phyloP scores from a whole-genome alignment of 2,888 invertebrate species.

The Notodonta ziczac region DNA sequence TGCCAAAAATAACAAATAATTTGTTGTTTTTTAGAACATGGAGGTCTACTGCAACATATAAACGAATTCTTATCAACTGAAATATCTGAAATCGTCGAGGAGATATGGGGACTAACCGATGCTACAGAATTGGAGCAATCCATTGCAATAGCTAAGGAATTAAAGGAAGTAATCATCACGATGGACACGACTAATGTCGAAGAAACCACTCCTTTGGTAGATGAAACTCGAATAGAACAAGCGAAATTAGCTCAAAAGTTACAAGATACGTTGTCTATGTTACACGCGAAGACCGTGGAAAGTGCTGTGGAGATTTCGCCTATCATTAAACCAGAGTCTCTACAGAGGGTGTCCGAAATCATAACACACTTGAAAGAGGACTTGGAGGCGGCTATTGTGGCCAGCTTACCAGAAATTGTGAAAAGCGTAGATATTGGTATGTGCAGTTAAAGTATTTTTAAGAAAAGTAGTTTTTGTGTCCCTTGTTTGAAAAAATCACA shows the following conservation, averaged over 20 bases:
- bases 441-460: too few species aligned
- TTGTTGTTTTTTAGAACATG: constrained; percentile 27
- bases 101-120: constrained; percentile 32
- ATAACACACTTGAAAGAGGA: constrained; percentile 56
- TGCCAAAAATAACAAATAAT: neutral
- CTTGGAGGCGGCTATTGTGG: constrained; percentile 36
- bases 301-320: constrained; percentile 36
- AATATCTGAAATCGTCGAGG: constrained; percentile 33
- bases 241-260: constrained; percentile 40
- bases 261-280: constrained; percentile 40
- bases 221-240: constrained; percentile 28
- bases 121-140: constrained; percentile 32
- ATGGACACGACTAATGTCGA: constrained; percentile 17
- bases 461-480: too few species aligned
- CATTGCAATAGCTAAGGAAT: constrained; percentile 23
- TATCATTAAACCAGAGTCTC: constrained; percentile 30
- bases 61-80: constrained; percentile 43
- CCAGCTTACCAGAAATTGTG: constrained; percentile 22
- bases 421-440: constrained; percentile 22
- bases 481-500: too few species aligned
- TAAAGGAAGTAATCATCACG: constrained; percentile 36
- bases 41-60: constrained; percentile 40
- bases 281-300: constrained; percentile 46
- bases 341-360: constrained; percentile 47
- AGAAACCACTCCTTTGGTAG: constrained; percentile 15